Conservation (phyloP, 2,888 invertebrate genomes). For the Bibio marci region DNA sequence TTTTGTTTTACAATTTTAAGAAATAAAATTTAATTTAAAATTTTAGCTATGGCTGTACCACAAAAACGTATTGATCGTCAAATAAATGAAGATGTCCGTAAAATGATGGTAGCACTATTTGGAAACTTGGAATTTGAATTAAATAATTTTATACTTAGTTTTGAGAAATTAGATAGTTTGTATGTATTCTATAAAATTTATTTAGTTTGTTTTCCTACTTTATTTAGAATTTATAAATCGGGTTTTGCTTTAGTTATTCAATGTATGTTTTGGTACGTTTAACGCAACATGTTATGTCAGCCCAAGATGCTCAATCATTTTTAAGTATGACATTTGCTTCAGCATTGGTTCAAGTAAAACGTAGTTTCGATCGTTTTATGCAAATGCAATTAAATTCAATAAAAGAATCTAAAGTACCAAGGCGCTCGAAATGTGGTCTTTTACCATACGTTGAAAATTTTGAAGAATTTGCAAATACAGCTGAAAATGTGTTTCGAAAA, state of each 20-base stretch:
- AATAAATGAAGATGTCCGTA: slow-evolving; percentile 61
- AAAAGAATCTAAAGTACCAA: slow-evolving; percentile 51
- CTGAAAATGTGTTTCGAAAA: slow-evolving; percentile 74
- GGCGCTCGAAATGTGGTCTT: slow-evolving; percentile 67
- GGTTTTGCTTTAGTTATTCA: slow-evolving; percentile 57
- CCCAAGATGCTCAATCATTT: slow-evolving; percentile 72
- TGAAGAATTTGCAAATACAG: slow-evolving; percentile 72
- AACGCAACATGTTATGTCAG: slow-evolving; percentile 83
- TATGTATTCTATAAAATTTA: slow-evolving; percentile 35
- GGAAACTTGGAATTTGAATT: slow-evolving; percentile 74
- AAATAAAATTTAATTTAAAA: neutral
- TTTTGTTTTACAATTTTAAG: neutral
- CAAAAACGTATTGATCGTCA: slow-evolving; percentile 47
- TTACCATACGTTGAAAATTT: slow-evolving; percentile 78
- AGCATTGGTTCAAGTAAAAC: slow-evolving; percentile 70
- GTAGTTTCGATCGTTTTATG: slow-evolving; percentile 85
- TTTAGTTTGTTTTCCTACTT: slow-evolving; percentile 3
- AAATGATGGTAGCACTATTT: slow-evolving; percentile 81
- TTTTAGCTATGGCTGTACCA: slow-evolving; percentile 15
- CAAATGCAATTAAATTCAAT: slow-evolving; percentile 65
- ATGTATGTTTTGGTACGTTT: slow-evolving; percentile 84
- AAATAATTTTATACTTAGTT: slow-evolving; percentile 65
- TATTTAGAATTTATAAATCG: too few species aligned
- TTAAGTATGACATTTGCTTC: slow-evolving; percentile 76
- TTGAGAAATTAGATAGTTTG: slow-evolving; percentile 81